Evolutionary conservation across 1,140 invertebrate genomes (phyloP).

Genomic region (Atopsyche davidsoni): DNA sequence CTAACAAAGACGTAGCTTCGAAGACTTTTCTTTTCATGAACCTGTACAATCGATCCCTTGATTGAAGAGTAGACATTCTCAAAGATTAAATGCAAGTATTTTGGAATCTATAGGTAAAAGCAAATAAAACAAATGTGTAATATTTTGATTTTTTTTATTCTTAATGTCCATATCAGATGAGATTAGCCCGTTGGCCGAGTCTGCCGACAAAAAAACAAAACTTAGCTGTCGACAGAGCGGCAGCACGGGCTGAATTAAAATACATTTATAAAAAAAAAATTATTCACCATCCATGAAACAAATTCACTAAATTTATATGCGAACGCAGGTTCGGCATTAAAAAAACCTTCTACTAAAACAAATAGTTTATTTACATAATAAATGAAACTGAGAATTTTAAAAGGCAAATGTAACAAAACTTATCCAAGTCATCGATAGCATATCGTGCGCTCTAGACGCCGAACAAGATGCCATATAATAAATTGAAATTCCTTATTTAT

Average conservation of each 20-base stretch:
- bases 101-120: too few relatives aligned
- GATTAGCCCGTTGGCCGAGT: conserved; percentile 10
- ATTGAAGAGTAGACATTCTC: too few relatives aligned
- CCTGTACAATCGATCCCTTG: too few relatives aligned
- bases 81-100: too few relatives aligned
- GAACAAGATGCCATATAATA: conserved; percentile 6
- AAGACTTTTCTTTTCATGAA: too few relatives aligned
- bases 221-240: conserved; percentile 1
- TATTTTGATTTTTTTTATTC: conserved; percentile 20
- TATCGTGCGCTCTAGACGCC: conserved; percentile 5
- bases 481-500: conserved; percentile 3
- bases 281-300: conserved; percentile 5
- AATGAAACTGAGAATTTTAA: conserved; percentile 12
- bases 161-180: conserved; percentile 20
- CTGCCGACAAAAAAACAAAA: conserved; percentile 9
- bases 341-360: conserved; percentile 14
- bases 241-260: conserved; percentile 9
- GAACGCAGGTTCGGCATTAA: conserved; percentile 14
- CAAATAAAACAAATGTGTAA: conserved; percentile 12
- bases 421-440: conserved; percentile 21
- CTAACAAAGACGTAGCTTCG: too few relatives aligned
- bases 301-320: conserved; percentile 16
- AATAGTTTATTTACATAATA: conserved; percentile 20
- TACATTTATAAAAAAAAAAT: conserved; percentile 8
- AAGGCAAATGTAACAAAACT: conserved; percentile 17